phyloP scores from a whole-genome alignment of 2,113 vertebrate species.

The Pomatorhinus ruficollis region DNA sequence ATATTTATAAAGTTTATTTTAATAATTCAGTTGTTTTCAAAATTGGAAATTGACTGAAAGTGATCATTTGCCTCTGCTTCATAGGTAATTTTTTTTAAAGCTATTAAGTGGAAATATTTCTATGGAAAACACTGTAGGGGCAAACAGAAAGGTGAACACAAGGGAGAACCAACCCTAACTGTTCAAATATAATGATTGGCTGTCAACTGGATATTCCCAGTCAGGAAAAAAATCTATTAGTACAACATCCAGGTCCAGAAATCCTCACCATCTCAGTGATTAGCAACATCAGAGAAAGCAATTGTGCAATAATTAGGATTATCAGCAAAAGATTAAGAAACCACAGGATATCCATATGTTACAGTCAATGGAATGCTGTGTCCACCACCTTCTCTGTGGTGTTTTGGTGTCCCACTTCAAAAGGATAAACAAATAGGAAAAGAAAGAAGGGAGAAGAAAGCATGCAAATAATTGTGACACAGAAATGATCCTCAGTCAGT shows the following conservation, averaged over 20 bases:
- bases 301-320: background rate
- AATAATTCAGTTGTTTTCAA: background rate
- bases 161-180: background rate
- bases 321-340: background rate
- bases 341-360: background rate
- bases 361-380: background rate
- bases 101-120: background rate
- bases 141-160: background rate
- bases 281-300: background rate
- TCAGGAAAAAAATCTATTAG: background rate
- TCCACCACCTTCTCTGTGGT: background rate
- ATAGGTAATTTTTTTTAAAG: background rate
- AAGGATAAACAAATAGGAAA: background rate
- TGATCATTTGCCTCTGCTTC: background rate
- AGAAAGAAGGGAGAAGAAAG: background rate
- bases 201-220: background rate
- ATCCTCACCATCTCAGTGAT: background rate
- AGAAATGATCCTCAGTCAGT: background rate
- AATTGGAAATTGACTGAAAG: background rate
- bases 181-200: background rate
- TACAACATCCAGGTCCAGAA: background rate
- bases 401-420: background rate
- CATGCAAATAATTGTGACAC: background rate
- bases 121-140: background rate
- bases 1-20: background rate